These are phyloP conservation scores for Epirrhoe tristata DNA, from an alignment of 2,888 invertebrate species.

Conservation along the genomic window DNA sequence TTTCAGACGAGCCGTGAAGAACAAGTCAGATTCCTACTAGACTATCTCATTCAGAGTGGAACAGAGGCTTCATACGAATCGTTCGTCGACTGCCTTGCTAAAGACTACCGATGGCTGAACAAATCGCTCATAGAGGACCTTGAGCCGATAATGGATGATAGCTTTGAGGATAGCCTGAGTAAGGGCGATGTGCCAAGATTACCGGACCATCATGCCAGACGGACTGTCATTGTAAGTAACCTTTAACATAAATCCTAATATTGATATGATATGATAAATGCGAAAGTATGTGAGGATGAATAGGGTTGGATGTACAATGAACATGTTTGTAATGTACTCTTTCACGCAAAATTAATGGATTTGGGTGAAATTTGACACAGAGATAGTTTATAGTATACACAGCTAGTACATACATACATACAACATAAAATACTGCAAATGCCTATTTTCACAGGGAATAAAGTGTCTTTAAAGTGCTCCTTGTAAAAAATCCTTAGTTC, in stretches of 20 bases:
- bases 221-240: conserved; percentile 76
- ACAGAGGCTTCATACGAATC: conserved; percentile 78
- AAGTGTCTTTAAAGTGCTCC: neutral
- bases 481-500: too few species aligned
- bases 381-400: too few species aligned
- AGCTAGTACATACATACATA: too few species aligned
- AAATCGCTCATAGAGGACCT: conserved; percentile 72
- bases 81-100: conserved; percentile 83
- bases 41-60: conserved; percentile 70
- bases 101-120: conserved; percentile 86
- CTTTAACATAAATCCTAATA: too few species aligned
- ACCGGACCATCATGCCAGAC: conserved; percentile 82
- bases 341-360: too few species aligned
- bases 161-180: conserved; percentile 81
- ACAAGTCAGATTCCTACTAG: conserved; percentile 69
- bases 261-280: too few species aligned
- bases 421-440: too few species aligned
- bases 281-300: too few species aligned
- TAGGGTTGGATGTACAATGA: too few species aligned
- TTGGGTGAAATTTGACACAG: too few species aligned
- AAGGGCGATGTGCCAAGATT: conserved; percentile 85
- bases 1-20: conserved; percentile 73
- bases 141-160: conserved; percentile 66
- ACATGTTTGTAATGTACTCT: too few species aligned
- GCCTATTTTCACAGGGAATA: too few species aligned